A percentile compares a stretch with the other conserved stretches of the same genome.
Conservation (phyloP, 2,797 vertebrate species). For the Ispidina picta region DNA sequence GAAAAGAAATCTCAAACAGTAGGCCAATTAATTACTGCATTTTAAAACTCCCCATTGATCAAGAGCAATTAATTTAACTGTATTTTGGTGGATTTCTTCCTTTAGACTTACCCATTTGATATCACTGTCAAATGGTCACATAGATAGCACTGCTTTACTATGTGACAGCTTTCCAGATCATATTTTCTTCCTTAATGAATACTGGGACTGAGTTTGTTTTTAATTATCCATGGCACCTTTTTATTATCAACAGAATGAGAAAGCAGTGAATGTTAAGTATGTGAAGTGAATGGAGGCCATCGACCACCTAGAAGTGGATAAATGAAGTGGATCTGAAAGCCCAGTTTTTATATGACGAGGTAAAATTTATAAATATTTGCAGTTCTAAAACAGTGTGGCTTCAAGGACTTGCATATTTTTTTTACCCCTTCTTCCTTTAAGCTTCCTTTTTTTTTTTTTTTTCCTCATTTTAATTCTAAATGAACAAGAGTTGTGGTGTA, state of each 20-base stretch:
- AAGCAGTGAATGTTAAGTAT: conserved; percentile 51
- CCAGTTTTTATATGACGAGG: background rate
- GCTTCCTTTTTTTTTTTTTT: background rate
- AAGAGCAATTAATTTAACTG: conserved; percentile 75
- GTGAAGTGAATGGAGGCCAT: conserved; percentile 23
- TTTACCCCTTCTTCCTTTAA: background rate
- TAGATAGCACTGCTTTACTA: conserved; percentile 63
- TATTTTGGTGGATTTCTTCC: conserved; percentile 63
- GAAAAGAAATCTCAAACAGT: conserved; percentile 60
- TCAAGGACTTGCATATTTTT: background rate
- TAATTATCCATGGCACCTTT: conserved; percentile 72
- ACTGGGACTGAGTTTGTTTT: conserved; percentile 63
- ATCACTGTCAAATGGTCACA: conserved; percentile 19
- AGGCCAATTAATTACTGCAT: conserved; percentile 76
- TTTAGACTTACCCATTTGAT: conserved; percentile 58
- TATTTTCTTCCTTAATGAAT: conserved; percentile 65
- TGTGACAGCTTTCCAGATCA: conserved; percentile 64
- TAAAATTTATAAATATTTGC: conserved; percentile 23
- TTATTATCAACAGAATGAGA: conserved; percentile 60
- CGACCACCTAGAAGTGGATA: conserved; percentile 24
- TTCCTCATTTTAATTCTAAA: background rate
- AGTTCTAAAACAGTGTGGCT: background rate
- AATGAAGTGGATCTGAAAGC: background rate
- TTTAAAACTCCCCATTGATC: conserved; percentile 68
- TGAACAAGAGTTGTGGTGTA: background rate